Evolutionary conservation across 1,140 invertebrate genomes (phyloP), one percentile per base, ranked within the genome.

Genomic region (Neodiprion fabricii): DNA sequence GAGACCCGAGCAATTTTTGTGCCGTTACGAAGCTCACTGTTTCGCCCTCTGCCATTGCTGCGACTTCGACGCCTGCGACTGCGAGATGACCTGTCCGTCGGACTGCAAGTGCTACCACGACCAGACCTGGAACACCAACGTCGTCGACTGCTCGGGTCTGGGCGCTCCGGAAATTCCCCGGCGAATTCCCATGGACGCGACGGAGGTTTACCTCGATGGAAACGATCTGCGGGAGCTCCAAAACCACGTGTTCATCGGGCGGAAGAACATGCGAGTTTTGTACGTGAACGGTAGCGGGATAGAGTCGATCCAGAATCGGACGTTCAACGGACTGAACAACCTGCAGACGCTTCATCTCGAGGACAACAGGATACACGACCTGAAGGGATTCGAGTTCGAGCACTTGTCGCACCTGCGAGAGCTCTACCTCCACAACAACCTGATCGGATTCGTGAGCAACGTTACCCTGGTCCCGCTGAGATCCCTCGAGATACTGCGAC

Each of bases 21-120:
- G 96, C 85, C 92, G 92, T 72, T 98, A 98, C 88, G 94, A 95
- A 79, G 95, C 95, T 50, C 96, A 98, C 87, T 98, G 96, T 89
- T 97, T 97, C 86, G 94, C 96, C 17, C 88, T 97, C 68, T 98
- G 96, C 83, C 95, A 96, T 80, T 98, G 96, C 87, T 98, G 96
- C 84, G 96, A 98, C 80, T 97, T 96, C 84, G 96, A 97, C 84
- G 96, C 96, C 69, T 98, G 96, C 86, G 96, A 98, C 86, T 98
- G 96, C 87, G 95, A 97, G 88, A 97, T 97, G 96, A 96, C 94
- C 5, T 98, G 96, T 82, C 96, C 96, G 2, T 91, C 92, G 76
- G 96, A 96, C 82, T 98, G 96, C 88, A 94, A 94, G 75, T 98
- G 96, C 83, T 97, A 96, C 86, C 94, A 96, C 87, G 96, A 97